Evolutionary conservation across 2,888 invertebrate genomes (phyloP).

Genomic region (Venusia cambrica): DNA sequence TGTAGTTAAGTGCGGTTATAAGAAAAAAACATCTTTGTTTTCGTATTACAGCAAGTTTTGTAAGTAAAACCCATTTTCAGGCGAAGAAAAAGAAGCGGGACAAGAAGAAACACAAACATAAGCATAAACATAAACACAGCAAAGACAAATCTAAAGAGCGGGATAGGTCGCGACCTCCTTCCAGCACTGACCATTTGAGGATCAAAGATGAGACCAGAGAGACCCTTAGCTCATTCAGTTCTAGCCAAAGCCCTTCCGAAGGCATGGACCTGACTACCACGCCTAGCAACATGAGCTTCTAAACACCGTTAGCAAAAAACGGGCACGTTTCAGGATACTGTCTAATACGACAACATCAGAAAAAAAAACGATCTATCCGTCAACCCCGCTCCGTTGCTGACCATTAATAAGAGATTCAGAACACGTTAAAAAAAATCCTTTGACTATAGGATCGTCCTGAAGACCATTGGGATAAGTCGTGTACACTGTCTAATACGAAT

Average conservation of each 20-base stretch:
- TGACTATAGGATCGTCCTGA: too few relatives aligned
- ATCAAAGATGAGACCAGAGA: conserved; percentile 88
- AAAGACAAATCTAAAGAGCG: conserved; percentile 70
- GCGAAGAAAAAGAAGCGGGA: conserved; percentile 88
- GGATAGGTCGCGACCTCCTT: conserved; percentile 60
- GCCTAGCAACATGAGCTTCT: conserved; percentile 56
- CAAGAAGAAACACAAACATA: conserved; percentile 93
- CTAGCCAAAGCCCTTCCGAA: conserved; percentile 86
- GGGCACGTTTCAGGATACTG: neutral
- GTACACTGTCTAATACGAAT: too few relatives aligned
- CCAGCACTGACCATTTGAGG: conserved; percentile 76
- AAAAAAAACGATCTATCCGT: too few relatives aligned
- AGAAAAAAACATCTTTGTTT: too few relatives aligned
- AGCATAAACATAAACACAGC: conserved; percentile 93
- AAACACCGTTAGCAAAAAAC: conserved; percentile 5
- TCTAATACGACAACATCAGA: too few relatives aligned
- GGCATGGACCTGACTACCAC: conserved; percentile 56
- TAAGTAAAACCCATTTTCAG: conserved; percentile 42
- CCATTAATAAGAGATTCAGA: too few relatives aligned
- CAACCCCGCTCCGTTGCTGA: too few relatives aligned
- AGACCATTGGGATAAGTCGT: too few relatives aligned
- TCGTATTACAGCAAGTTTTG: neutral
- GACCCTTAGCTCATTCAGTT: conserved; percentile 88
- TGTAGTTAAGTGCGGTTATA: too few relatives aligned
- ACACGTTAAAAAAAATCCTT: too few relatives aligned